phyloP scores from a whole-genome alignment of 2,797 vertebrate species.

The Poeciliopsis gracilis region DNA sequence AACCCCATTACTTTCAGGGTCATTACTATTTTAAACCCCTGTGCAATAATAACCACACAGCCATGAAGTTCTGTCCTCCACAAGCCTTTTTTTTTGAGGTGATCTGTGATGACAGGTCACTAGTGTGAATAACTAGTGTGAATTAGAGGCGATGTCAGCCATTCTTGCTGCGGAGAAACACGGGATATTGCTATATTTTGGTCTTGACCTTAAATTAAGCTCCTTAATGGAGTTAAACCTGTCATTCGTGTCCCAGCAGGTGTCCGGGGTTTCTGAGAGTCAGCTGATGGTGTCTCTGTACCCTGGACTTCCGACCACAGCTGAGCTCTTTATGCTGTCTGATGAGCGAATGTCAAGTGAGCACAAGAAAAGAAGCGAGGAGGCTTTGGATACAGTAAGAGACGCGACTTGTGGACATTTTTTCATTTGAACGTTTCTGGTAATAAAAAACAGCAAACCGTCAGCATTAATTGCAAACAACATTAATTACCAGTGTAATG shows the following conservation, averaged over 20 bases:
- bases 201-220: slow-evolving; percentile 14
- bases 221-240: slow-evolving; percentile 5
- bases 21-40: slow-evolving; percentile 70
- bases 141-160: slow-evolving; percentile 17
- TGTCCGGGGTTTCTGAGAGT: slow-evolving; percentile 86
- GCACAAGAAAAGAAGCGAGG: slow-evolving; percentile 84
- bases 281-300: slow-evolving; percentile 93
- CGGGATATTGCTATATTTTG: neutral
- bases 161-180: slow-evolving; percentile 4
- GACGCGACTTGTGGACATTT: neutral
- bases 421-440: neutral
- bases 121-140: slow-evolving; percentile 14
- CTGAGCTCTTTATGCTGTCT: slow-evolving; percentile 93
- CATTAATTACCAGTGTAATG: neutral
- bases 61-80: slow-evolving; percentile 34
- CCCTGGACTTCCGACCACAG: slow-evolving; percentile 91
- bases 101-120: slow-evolving; percentile 25
- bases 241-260: slow-evolving; percentile 70
- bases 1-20: slow-evolving; percentile 50
- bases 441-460: neutral
- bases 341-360: slow-evolving; percentile 82
- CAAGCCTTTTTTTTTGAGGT: slow-evolving; percentile 34
- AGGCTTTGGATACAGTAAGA: slow-evolving; percentile 87
- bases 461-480: neutral
- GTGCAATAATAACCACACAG: slow-evolving; percentile 42